Base-by-base conservation (phyloP, 30 jellyfish, hydroid and myxozoan species). In the Turritopsis dohrnii region DNA sequence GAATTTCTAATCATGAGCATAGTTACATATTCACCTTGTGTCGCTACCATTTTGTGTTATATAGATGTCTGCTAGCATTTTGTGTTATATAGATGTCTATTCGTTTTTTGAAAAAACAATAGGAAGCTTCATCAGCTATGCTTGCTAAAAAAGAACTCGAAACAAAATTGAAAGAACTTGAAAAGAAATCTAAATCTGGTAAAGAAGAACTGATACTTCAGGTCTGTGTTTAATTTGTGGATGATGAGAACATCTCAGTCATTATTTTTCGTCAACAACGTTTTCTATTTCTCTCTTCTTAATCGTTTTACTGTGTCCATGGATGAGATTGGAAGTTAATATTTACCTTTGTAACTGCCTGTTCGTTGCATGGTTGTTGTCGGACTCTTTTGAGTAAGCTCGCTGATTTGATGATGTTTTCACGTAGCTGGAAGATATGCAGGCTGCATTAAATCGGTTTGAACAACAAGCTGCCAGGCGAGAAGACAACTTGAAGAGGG, bases 361-460 rank as follows among this genome's bases (percentile, higher is more conserved):
- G n/a, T n/a, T n/a, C n/a, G n/a, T n/a, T n/a, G n/a, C n/a, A n/a
- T n/a, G n/a, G n/a, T n/a, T n/a, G n/a, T n/a, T n/a, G n/a, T n/a
- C n/a, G n/a, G n/a, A n/a, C n/a, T n/a, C n/a, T n/a, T n/a, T n/a
- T n/a, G n/a, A n/a, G n/a, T n/a, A n/a, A n/a, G n/a, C n/a, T n/a
- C n/a, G n/a, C n/a, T n/a, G n/a, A n/a, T n/a, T n/a, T n/a, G n/a
- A n/a, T n/a, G n/a, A n/a, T n/a, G n/a, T n/a, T n/a, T n/a, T n/a
- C n/a, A n/a, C n/a, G 21, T 71, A 94, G 99, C 66, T 94, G 1
- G 96, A 86, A 30, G 90, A 86, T 82, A 66, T 94, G 89, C 99
- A 90, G 22, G 1, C 66, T 71, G 82, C 87, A 4, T 30, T 83
- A 0, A 69, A 85, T 19, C 91, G 96, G 22, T 71, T 86, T 22